Percentiles rank a stretch among this genome's conserved stretches.
Evolutionary conservation across 2,888 invertebrate genomes (phyloP).

Genomic region (Spisula subtruncata): DNA sequence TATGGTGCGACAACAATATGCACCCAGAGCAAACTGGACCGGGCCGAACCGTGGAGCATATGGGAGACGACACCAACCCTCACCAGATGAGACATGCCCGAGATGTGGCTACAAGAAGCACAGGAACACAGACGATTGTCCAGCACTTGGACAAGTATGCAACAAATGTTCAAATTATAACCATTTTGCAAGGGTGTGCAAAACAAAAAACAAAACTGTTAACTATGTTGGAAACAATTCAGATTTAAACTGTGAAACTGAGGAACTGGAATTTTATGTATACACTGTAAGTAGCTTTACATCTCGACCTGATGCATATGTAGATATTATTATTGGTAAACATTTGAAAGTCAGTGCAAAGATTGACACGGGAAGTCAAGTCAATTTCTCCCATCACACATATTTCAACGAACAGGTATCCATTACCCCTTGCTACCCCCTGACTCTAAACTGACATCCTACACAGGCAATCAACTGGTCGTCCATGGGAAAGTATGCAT

Average conservation of each 20-base stretch:
- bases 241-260: not conserved
- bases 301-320: not conserved
- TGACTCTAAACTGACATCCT: too few species aligned
- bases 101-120: constrained; percentile 16
- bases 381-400: not conserved
- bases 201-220: constrained; percentile 5
- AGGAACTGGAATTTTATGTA: too few species aligned
- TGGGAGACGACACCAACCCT: not conserved
- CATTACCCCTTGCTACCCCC: too few species aligned
- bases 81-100: not conserved
- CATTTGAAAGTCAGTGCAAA: too few species aligned
- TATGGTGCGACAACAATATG: not conserved
- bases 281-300: too few species aligned
- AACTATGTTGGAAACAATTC: not conserved
- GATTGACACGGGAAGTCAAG: constrained; percentile 20
- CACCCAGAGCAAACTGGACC: not conserved
- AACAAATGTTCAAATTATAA: constrained; percentile 39
- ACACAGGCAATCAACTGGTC: too few species aligned
- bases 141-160: constrained; percentile 33
- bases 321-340: constrained; percentile 19
- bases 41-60: not conserved
- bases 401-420: too few species aligned
- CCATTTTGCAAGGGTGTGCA: constrained; percentile 40
- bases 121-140: constrained; percentile 18
- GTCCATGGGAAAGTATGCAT: too few species aligned